A percentile compares a stretch with the other conserved stretches of the same genome.
Conservation (phyloP, 2,888 invertebrate species). For the Eupithecia subfuscata region DNA sequence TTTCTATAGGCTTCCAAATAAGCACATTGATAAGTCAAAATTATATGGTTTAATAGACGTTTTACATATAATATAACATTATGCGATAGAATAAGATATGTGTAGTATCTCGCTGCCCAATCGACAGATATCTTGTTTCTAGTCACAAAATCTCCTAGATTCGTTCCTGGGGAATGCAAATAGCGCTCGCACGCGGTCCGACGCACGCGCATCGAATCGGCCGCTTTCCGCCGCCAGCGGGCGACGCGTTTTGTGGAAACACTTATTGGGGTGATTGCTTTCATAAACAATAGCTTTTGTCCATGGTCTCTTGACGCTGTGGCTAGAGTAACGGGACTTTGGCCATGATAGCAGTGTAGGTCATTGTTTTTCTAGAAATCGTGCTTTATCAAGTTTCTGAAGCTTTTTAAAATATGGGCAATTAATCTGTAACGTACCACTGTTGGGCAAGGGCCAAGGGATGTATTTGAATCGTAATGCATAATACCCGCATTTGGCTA, state of each 20-base stretch:
- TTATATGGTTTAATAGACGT: no score
- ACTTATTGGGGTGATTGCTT: conserved; percentile 83
- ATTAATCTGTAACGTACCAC: not conserved
- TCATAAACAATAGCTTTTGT: conserved; percentile 83
- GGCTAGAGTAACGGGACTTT: conserved; percentile 64
- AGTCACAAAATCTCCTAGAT: not conserved
- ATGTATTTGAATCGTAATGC: no score
- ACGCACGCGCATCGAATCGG: conserved; percentile 82
- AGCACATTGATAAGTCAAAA: no score
- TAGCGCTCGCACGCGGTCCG: conserved; percentile 65
- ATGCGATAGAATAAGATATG: no score
- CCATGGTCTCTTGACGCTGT: conserved; percentile 70
- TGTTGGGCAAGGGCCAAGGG: no score
- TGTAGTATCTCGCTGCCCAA: not conserved
- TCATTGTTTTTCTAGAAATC: conserved; percentile 46
- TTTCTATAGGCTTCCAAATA: no score
- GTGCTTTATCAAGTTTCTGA: conserved; percentile 21
- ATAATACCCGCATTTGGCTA: no score
- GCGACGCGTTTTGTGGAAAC: conserved; percentile 80
- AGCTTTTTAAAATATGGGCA: not conserved
- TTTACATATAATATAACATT: no score
- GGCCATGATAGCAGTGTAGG: conserved; percentile 63
- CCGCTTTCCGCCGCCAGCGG: conserved; percentile 76
- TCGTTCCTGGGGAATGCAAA: conserved; percentile 64
- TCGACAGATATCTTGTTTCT: not conserved